Evolutionary conservation across 2,888 invertebrate species (phyloP), one percentile per base, ranked within the genome.

Genomic region (Pristionchus fissidentatus): DNA sequence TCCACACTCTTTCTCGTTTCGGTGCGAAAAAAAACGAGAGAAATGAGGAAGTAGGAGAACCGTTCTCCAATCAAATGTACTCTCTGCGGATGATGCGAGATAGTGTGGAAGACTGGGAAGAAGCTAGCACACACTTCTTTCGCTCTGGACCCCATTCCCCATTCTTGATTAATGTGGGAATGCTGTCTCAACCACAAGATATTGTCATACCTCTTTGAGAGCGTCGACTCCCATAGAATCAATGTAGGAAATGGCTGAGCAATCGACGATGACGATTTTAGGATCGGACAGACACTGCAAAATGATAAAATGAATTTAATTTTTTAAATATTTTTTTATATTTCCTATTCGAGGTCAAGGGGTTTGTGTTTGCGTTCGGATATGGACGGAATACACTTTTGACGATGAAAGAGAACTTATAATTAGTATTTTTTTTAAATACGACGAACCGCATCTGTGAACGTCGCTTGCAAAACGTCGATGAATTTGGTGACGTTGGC

Each of bases 181-280:
- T 60, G 19, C 49, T 49, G 49, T 49, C 8, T 60, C n/a, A n/a
- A n/a, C n/a, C 29, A 10, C 1, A 29, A 5, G 73, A 73, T 38
- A 55, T 29, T 22, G 10, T n/a, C 35, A 5, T 3, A 85, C 85
- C 38, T 86, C 83, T n/a, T 83, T 78, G 60, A 87, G 77, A 35
- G 90, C 89, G 70, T 90, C 90, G 10, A 90, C 84, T 35, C 88
- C 90, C 90, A 90, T 90, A 7, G 86, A 81, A 77, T 90, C 90
- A 19, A 89, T 86, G 84, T 88, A 89, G n/a, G 84, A 75, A 43
- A 90, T 87, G 22, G 89, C 87, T 0, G 86, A 80, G 77, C 90
- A 88, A 73, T 90, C 90, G 7, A 90, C 83, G 22, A 90, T 84
- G 1, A 90, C 70, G 4, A 84, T 83, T 49, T 83, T 62, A 3